Percentiles rank a stretch among this genome's conserved stretches.
phyloP scores from a whole-genome alignment of 2,888 invertebrate species.

The Hemistola chrysoprasaria region DNA sequence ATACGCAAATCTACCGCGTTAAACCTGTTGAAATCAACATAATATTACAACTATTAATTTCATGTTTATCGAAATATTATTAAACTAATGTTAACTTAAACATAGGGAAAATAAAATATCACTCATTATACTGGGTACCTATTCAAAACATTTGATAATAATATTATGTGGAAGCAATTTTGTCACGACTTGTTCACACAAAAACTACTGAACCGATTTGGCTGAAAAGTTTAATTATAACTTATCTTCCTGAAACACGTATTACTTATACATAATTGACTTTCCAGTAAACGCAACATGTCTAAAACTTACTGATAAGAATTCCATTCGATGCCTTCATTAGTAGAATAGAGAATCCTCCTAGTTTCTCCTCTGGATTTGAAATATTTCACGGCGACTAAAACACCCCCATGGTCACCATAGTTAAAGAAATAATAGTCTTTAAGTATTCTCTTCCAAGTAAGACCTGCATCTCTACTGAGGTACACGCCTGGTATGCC shows the following conservation, averaged over 20 bases:
- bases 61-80: no score
- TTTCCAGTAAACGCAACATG: no score
- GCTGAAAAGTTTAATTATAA: no score
- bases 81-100: no score
- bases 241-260: no score
- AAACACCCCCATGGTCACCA: slow-evolving; percentile 94
- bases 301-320: slow-evolving; percentile 76
- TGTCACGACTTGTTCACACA: no score
- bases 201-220: no score
- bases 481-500: slow-evolving; percentile 89
- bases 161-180: no score
- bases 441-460: slow-evolving; percentile 90
- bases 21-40: slow-evolving; percentile 77
- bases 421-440: slow-evolving; percentile 93
- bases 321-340: slow-evolving; percentile 93
- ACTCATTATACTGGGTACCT: no score
- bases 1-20: slow-evolving; percentile 88
- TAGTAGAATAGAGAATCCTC: slow-evolving; percentile 91
- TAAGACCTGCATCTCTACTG: slow-evolving; percentile 46
- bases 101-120: no score
- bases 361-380: slow-evolving; percentile 89
- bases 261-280: no score
- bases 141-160: no score
- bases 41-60: not conserved
- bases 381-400: slow-evolving; percentile 92